Conservation (phyloP, 2,888 invertebrate species). For the Melanargia galathea region DNA sequence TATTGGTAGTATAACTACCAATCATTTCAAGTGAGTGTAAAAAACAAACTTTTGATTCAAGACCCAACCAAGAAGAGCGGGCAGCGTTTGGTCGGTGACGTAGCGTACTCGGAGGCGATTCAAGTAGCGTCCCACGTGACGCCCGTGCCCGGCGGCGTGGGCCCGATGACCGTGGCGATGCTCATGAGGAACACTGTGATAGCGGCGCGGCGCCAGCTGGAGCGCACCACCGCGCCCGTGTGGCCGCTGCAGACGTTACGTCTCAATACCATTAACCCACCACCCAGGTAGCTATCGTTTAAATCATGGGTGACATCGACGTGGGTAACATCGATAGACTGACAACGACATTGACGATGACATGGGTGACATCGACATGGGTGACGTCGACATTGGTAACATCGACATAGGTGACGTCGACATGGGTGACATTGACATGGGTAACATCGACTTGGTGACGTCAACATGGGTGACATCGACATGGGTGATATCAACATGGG, state of each 20-base stretch:
- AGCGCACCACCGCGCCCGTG: conserved; percentile 77
- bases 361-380: neutral
- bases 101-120: conserved; percentile 91
- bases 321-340: neutral
- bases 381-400: too few species aligned
- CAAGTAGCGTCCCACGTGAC: conserved; percentile 94
- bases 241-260: conserved; percentile 89
- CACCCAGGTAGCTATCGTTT: conserved; percentile 86
- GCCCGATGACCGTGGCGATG: conserved; percentile 99
- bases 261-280: conserved; percentile 85
- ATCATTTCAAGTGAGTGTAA: neutral
- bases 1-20: too few species aligned
- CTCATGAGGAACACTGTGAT: conserved; percentile 96
- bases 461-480: too few species aligned
- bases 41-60: conserved; percentile 53
- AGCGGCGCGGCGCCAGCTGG: conserved; percentile 86
- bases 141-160: conserved; percentile 98
- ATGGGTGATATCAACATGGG: too few species aligned
- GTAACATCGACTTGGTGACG: too few species aligned
- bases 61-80: conserved; percentile 90
- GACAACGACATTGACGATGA: too few species aligned
- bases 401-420: too few species aligned
- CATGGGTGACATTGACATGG: too few species aligned
- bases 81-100: conserved; percentile 96
- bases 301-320: neutral